Evolutionary conservation across 1,140 invertebrate species (phyloP), one percentile per base, ranked within the genome.

Genomic region (Ditylenchus dipsaci): DNA sequence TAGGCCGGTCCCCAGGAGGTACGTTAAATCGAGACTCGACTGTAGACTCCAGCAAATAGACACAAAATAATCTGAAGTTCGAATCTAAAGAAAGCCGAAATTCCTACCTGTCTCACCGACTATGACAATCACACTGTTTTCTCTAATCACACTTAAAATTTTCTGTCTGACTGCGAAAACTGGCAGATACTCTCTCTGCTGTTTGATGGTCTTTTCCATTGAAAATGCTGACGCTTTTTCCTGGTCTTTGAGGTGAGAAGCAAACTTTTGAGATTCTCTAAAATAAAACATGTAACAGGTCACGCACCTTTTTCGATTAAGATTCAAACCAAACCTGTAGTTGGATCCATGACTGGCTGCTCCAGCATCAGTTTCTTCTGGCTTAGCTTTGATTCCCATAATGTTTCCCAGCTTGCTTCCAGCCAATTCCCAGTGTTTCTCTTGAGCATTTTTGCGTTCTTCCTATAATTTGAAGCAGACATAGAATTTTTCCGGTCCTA

Each of bases 401-500:
- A 99, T 93, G 76, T 98, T 94, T 80, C 93, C 93, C 57, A 99
- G 87, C 79, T 91, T 91, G 1, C 93, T 97, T 33, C 96, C 95
- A 43, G 93, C 92, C 42, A 99, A 84, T 84, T 98, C 93, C 94
- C 95, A 98, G 83, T 99, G 93, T 84, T 98, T 98, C 82, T 95
- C 95, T 79, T 97, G 95, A 0, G 94, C 93, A 84, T 93, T 94
- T 53, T 89, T 88, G 29, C 93, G 86, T 83, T 99, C 96, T 81
- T 97, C 96, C 33, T 38, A 11, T 38, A 38, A 38, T 38, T 5
- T 5, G 33, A 38, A 38, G 3, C 11, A 38, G 11, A 38, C 11
- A 38, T n/a, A 38, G 3, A 38, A 11, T 11, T 11, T 38, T 38
- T 38, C 33, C n/a, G n/a, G n/a, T n/a, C n/a, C n/a, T n/a, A n/a